phyloP scores from a whole-genome alignment of 2,888 invertebrate genomes.

The Pterobdella sp. region DNA sequence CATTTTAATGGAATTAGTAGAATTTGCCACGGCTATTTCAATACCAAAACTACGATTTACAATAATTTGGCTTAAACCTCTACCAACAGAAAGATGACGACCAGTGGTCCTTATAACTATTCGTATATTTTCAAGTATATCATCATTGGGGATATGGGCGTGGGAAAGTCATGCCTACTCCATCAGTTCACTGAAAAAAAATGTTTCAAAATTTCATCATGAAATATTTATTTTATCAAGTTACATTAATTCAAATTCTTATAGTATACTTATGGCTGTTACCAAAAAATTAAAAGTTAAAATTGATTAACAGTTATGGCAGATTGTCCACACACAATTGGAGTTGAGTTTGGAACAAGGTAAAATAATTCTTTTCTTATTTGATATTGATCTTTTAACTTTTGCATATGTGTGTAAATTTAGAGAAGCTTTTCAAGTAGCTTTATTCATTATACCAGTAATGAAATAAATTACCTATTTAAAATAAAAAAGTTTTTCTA shows the following conservation, averaged over 20 bases:
- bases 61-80: no score
- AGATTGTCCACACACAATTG: slow-evolving; percentile 99
- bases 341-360: slow-evolving; percentile 97
- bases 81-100: slow-evolving; percentile 23
- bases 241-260: neutral
- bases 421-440: no score
- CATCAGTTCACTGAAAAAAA: slow-evolving; percentile 99
- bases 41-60: neutral
- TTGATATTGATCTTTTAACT: no score
- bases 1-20: no score
- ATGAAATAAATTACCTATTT: no score
- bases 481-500: no score
- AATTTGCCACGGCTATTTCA: no score
- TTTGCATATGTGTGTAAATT: no score
- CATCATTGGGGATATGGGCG: slow-evolving; percentile 98
- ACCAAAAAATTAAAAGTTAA: neutral
- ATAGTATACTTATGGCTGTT: neutral
- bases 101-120: slow-evolving; percentile 93
- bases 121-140: slow-evolving; percentile 99
- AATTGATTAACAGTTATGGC: slow-evolving; percentile 77
- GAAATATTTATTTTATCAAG: neutral
- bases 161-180: slow-evolving; percentile 94
- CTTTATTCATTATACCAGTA: no score
- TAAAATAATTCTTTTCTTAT: slow-evolving; percentile 37
- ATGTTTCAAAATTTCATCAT: slow-evolving; percentile 63